Percentiles rank a stretch among this genome's conserved stretches.
Conservation (phyloP, 2,113 vertebrate genomes). For the Gymnarchus niloticus region DNA sequence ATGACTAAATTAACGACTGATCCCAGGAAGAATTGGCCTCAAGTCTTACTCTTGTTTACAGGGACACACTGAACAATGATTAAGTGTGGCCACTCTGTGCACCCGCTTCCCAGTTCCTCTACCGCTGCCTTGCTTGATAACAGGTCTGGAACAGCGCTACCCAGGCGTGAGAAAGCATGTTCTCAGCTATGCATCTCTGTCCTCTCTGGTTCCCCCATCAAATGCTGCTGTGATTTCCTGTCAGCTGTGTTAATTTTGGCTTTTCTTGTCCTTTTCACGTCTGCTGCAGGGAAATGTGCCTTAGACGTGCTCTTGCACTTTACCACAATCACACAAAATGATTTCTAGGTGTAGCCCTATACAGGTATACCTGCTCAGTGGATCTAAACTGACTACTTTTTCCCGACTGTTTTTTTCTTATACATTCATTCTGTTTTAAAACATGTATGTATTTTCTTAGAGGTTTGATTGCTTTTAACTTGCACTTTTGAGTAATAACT, state of each 20-base stretch:
- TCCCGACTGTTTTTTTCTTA: not conserved
- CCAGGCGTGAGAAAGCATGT: not conserved
- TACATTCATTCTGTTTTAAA: not conserved
- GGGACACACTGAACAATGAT: not conserved
- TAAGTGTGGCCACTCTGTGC: not conserved
- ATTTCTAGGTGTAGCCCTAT: not conserved
- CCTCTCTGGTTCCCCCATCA: not conserved
- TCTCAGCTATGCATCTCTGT: not conserved
- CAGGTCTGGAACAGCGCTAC: not conserved
- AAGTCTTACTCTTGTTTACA: not conserved
- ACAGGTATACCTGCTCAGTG: not conserved
- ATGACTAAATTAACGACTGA: not conserved
- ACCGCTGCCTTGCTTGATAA: not conserved
- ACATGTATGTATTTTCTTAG: not conserved
- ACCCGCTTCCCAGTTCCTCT: not conserved
- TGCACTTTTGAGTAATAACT: not conserved
- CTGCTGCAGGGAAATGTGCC: not conserved
- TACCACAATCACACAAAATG: not conserved
- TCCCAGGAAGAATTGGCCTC: not conserved
- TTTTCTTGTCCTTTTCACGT: not conserved
- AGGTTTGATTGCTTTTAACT: not conserved
- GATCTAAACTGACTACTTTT: not conserved
- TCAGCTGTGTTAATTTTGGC: not conserved
- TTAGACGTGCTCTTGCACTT: not conserved
- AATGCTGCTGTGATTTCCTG: not conserved